phyloP scores from a whole-genome alignment of 2,888 invertebrate species.

The Perithous albicinctus region DNA sequence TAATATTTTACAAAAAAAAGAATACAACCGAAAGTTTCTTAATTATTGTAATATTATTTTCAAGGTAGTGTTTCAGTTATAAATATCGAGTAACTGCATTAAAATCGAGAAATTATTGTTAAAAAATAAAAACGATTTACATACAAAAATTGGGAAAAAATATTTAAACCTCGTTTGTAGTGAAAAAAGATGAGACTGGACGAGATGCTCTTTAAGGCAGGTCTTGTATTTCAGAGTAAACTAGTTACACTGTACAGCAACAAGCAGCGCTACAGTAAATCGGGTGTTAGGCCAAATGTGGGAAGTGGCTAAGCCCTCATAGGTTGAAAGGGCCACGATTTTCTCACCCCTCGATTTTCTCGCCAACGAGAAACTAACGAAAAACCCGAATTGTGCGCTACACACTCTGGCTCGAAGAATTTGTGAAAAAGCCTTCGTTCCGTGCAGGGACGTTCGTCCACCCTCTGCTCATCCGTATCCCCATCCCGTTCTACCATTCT shows the following conservation, averaged over 20 bases:
- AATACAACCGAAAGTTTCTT: no score
- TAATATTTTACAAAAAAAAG: no score
- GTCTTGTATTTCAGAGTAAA: constrained; percentile 4
- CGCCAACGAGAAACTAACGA: no score
- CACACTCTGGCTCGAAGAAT: constrained; percentile 23
- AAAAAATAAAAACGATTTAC: neutral
- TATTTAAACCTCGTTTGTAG: neutral
- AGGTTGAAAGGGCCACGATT: constrained; percentile 41
- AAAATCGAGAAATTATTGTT: neutral
- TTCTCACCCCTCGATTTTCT: neutral
- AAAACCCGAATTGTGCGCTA: neutral
- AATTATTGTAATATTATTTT: no score
- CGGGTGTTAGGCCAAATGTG: constrained; percentile 23
- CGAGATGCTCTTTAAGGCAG: neutral
- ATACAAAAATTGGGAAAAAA: neutral
- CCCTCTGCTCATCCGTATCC: constrained; percentile 4
- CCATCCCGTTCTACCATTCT: neutral
- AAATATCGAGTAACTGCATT: no score
- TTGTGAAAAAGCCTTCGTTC: constrained; percentile 48
- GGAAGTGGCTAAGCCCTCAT: constrained; percentile 20
- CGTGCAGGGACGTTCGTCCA: constrained; percentile 45
- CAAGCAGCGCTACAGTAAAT: neutral
- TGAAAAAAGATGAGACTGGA: neutral
- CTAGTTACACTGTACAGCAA: neutral
- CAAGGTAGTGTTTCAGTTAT: no score